Conservation (phyloP, 1,140 invertebrate genomes). For the Drosophila persimilis region DNA sequence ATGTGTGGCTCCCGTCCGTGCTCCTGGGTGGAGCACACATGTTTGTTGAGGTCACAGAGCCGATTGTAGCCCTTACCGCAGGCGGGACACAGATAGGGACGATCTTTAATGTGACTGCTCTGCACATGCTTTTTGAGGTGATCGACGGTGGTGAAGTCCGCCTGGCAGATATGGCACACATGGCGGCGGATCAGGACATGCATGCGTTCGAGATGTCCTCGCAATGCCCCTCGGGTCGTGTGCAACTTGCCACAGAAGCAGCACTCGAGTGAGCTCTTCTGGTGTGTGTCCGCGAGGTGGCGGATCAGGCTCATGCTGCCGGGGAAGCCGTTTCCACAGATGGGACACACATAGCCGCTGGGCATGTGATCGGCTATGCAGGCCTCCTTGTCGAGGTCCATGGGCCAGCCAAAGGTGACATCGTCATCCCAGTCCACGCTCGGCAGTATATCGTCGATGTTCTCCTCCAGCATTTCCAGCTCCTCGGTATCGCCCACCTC, state of each 20-base stretch:
- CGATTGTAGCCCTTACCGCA: constrained; percentile 62
- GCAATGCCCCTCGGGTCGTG: constrained; percentile 49
- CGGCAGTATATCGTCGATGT: constrained; percentile 64
- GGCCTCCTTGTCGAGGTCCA: constrained; percentile 56
- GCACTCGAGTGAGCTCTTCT: constrained; percentile 44
- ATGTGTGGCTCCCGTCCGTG: constrained; percentile 7
- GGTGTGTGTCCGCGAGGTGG: constrained; percentile 45
- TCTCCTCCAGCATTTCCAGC: constrained; percentile 69
- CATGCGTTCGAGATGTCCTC: constrained; percentile 57
- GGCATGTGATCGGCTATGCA: constrained; percentile 57
- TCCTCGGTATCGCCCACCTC: constrained; percentile 61
- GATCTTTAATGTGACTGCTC: constrained; percentile 40
- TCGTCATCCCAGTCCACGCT: constrained; percentile 66
- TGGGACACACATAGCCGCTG: constrained; percentile 59
- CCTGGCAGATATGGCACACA: constrained; percentile 42
- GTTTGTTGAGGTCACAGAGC: constrained; percentile 43
- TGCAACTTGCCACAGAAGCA: constrained; percentile 57
- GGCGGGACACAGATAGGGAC: constrained; percentile 31
- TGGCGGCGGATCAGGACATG: constrained; percentile 58
- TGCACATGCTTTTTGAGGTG: constrained; percentile 55
- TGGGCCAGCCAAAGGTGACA: constrained; percentile 64
- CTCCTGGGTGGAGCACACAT: constrained; percentile 39
- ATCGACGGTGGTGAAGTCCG: constrained; percentile 64
- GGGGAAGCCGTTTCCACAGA: constrained; percentile 61
- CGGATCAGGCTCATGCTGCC: constrained; percentile 56